These are phyloP conservation scores for Phylloscopus trochiloides DNA, from an alignment of 2,113 vertebrate genomes.

Conservation along the genomic window DNA sequence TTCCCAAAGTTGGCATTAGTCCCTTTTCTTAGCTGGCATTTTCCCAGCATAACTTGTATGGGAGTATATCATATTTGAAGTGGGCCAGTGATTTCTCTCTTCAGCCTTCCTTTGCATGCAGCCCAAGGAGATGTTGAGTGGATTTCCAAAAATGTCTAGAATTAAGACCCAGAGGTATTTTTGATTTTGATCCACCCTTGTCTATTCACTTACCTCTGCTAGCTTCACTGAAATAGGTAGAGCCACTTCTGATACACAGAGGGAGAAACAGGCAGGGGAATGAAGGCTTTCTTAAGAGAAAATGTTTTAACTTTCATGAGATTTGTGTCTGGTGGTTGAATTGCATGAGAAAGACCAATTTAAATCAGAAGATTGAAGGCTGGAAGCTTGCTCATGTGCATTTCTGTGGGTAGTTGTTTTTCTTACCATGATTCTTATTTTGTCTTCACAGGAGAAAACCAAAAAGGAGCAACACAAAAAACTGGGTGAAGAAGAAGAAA, in stretches of 20 bases:
- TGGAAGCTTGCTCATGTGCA: neutral
- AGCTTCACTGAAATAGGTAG: neutral
- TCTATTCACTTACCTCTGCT: neutral
- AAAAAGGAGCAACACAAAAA: constrained; percentile 68
- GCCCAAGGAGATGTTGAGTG: neutral
- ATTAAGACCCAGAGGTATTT: neutral
- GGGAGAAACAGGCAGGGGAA: neutral
- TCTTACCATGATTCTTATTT: neutral
- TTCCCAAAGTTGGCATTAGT: neutral
- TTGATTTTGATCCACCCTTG: neutral
- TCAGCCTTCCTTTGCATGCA: neutral
- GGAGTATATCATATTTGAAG: neutral
- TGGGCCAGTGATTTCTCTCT: neutral
- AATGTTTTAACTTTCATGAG: neutral
- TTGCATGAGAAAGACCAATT: neutral
- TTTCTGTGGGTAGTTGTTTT: neutral
- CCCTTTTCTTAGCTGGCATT: neutral
- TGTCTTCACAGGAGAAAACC: constrained; percentile 64
- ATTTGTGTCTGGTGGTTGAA: neutral
- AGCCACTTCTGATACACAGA: neutral
- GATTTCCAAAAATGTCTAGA: neutral
- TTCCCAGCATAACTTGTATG: neutral
- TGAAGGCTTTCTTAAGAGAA: neutral
- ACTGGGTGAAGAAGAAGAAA: constrained; percentile 77
- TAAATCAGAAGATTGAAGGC: neutral